phyloP scores from a whole-genome alignment of 2,113 vertebrate species.

The Trochalopteron elliotii region DNA sequence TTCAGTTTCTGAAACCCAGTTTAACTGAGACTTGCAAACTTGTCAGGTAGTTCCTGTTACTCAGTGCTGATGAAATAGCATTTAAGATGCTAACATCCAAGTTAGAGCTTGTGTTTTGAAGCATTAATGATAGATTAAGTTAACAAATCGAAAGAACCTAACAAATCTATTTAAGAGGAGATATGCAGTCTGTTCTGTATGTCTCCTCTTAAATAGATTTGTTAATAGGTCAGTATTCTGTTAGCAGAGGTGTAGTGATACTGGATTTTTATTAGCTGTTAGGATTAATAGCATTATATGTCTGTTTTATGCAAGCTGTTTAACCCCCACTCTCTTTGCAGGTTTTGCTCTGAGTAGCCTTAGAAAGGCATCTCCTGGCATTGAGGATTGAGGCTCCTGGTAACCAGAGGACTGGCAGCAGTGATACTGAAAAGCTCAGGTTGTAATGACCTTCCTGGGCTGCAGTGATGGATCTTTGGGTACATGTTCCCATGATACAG shows the following conservation, averaged over 20 bases:
- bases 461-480: not conserved
- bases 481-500: not conserved
- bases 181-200: not conserved
- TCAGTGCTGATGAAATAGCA: not conserved
- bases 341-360: not conserved
- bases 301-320: not conserved
- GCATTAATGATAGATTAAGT: not conserved
- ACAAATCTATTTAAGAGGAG: not conserved
- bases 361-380: not conserved
- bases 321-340: no score
- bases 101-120: not conserved
- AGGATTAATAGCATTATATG: not conserved
- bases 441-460: not conserved
- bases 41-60: not conserved
- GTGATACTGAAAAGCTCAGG: accelerated
- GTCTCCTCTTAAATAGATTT: not conserved
- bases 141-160: not conserved
- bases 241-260: not conserved
- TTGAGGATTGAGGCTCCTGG: not conserved
- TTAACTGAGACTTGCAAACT: not conserved
- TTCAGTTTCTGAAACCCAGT: not conserved
- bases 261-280: not conserved
- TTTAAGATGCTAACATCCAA: not conserved
- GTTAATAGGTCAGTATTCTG: not conserved
- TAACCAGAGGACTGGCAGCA: no score